phyloP scores from a whole-genome alignment of 2,113 vertebrate species.

The Globicephala melas region DNA sequence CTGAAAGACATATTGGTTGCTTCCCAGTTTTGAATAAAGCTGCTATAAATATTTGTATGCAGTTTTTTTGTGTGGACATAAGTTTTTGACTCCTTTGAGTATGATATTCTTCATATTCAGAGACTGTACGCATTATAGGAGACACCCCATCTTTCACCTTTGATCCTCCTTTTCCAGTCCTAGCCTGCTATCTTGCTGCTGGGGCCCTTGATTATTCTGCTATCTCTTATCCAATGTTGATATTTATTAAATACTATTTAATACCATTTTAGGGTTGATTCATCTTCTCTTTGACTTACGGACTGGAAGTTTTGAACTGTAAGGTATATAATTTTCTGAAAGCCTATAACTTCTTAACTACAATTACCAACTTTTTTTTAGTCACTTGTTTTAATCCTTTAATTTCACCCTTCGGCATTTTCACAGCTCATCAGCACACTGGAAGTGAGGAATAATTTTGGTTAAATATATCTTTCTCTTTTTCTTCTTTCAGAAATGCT shows the following conservation, averaged over 20 bases:
- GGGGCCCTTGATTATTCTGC: neutral
- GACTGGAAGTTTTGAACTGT: neutral
- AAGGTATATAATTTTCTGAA: neutral
- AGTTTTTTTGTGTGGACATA: neutral
- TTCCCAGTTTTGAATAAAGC: neutral
- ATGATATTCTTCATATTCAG: neutral
- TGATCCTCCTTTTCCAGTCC: neutral
- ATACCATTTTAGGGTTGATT: neutral
- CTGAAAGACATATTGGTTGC: neutral
- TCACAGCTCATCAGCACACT: neutral
- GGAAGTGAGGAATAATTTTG: neutral
- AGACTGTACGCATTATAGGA: neutral
- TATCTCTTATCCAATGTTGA: neutral
- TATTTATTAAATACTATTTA: neutral
- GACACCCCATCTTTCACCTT: neutral
- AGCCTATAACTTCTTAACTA: neutral
- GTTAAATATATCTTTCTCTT: neutral
- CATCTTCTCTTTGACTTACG: neutral
- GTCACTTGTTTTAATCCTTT: constrained; percentile 13
- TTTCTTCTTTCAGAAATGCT: neutral
- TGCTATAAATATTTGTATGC: neutral
- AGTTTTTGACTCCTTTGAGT: neutral
- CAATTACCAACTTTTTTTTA: neutral
- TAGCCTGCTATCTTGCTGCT: neutral
- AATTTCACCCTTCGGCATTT: neutral